Evolutionary conservation across 1,140 invertebrate species (phyloP).

Genomic region (Scaptomyza hsui): DNA sequence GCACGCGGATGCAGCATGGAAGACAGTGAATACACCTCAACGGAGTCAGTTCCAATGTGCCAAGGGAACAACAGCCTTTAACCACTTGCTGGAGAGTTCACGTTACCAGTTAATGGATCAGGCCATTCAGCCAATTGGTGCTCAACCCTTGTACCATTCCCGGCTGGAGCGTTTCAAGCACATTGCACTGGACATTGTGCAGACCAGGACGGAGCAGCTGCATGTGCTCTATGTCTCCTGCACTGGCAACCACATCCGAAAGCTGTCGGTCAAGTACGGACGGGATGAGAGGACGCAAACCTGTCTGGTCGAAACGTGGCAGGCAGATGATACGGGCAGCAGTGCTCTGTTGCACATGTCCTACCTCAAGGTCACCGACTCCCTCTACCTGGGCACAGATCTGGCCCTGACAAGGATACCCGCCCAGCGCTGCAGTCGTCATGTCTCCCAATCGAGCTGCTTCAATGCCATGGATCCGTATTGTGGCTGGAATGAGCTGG

Average conservation of each 20-base stretch:
- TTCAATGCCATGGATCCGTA: slow-evolving; percentile 95
- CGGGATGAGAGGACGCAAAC: slow-evolving; percentile 86
- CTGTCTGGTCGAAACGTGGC: slow-evolving; percentile 94
- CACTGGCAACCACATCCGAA: slow-evolving; percentile 90
- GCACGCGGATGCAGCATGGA: slow-evolving; percentile 91
- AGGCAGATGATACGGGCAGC: slow-evolving; percentile 86
- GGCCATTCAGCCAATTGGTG: slow-evolving; percentile 90
- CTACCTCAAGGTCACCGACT: slow-evolving; percentile 91
- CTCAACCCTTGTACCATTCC: slow-evolving; percentile 88
- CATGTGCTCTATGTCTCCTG: slow-evolving; percentile 93
- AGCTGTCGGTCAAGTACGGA: slow-evolving; percentile 91
- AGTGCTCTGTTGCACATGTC: slow-evolving; percentile 87
- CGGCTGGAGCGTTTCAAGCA: slow-evolving; percentile 91
- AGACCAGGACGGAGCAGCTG: slow-evolving; percentile 87
- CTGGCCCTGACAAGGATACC: slow-evolving; percentile 89
- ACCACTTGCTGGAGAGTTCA: slow-evolving; percentile 88
- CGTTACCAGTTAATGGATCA: slow-evolving; percentile 95
- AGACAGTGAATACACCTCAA: slow-evolving; percentile 85
- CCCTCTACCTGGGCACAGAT: slow-evolving; percentile 92
- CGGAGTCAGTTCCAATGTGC: slow-evolving; percentile 87
- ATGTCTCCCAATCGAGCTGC: slow-evolving; percentile 89
- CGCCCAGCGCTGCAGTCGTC: slow-evolving; percentile 90
- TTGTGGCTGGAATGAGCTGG: slow-evolving; percentile 94
- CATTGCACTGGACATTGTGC: slow-evolving; percentile 90
- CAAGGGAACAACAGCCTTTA: slow-evolving; percentile 73